Conservation (phyloP, 1,140 invertebrate genomes). For the Papilio helenus region DNA sequence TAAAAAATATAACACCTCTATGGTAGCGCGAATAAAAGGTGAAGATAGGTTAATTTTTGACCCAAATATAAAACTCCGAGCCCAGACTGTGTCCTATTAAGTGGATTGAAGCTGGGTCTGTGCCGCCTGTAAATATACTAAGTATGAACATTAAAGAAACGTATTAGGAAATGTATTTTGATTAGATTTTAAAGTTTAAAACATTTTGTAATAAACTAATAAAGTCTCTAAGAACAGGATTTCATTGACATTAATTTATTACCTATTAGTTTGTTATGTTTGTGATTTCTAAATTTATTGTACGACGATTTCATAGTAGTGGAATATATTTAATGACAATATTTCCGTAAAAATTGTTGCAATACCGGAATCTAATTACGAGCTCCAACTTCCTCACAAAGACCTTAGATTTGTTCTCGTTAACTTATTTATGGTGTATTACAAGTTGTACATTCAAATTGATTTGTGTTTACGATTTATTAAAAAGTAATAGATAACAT, state of each 20-base stretch:
- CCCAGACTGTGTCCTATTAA: constrained; percentile 94
- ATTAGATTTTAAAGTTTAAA: no score
- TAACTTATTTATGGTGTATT: background rate
- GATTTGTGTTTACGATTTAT: background rate
- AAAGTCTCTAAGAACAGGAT: no score
- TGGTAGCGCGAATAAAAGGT: no score
- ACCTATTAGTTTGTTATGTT: no score
- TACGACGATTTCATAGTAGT: background rate
- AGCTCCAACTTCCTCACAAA: background rate
- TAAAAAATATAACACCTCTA: no score
- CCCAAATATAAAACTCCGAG: no score
- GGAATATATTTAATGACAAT: background rate
- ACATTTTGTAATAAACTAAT: no score
- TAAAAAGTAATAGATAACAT: background rate
- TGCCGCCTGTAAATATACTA: constrained; percentile 55
- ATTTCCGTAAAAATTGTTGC: background rate
- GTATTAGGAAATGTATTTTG: no score
- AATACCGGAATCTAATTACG: background rate
- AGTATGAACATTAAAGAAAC: background rate
- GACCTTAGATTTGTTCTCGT: background rate
- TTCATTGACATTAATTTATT: no score
- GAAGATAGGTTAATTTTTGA: no score
- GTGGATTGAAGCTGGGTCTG: constrained; percentile 84
- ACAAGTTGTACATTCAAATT: background rate
- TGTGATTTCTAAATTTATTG: background rate